A percentile compares a stretch with the other conserved stretches of the same genome.
phyloP scores from a whole-genome alignment of 1,140 invertebrate species.

The Drosophila mojavensis region DNA sequence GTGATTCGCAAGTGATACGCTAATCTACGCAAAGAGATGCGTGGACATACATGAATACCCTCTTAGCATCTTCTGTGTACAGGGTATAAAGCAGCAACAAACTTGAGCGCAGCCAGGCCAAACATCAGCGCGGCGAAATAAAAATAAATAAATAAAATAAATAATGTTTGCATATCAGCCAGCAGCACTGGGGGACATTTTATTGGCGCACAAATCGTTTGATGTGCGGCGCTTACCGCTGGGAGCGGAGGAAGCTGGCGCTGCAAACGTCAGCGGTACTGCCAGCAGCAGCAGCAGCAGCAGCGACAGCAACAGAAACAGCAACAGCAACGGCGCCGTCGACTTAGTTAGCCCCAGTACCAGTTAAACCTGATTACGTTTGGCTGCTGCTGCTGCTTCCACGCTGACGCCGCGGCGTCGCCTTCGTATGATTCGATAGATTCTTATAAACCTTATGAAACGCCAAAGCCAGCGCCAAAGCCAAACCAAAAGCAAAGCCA shows the following conservation, averaged over 20 bases:
- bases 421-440: slow-evolving; percentile 55
- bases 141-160: slow-evolving; percentile 73
- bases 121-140: slow-evolving; percentile 74
- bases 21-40: too few relatives aligned
- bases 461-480: slow-evolving; percentile 1
- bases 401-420: slow-evolving; percentile 5
- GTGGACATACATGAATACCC: too few relatives aligned
- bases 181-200: slow-evolving; percentile 73
- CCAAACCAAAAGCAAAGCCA: neutral
- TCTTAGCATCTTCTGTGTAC: neutral
- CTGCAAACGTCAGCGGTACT: slow-evolving; percentile 45
- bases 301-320: slow-evolving; percentile 17
- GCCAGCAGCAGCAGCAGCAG: slow-evolving; percentile 35
- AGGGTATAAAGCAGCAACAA: slow-evolving; percentile 49
- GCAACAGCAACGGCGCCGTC: slow-evolving; percentile 41
- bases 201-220: slow-evolving; percentile 79
- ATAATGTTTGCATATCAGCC: slow-evolving; percentile 81
- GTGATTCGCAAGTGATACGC: too few relatives aligned
- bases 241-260: slow-evolving; percentile 46
- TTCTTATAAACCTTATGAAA: slow-evolving; percentile 60
- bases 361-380: slow-evolving; percentile 77
- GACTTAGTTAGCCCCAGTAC: slow-evolving; percentile 54
- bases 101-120: slow-evolving; percentile 71
- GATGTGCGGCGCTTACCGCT: slow-evolving; percentile 66
- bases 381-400: slow-evolving; percentile 40